Evolutionary conservation across 2,797 vertebrate genomes (phyloP), one percentile per base, ranked within the genome.

Genomic region (Arremon brunneinucha): DNA sequence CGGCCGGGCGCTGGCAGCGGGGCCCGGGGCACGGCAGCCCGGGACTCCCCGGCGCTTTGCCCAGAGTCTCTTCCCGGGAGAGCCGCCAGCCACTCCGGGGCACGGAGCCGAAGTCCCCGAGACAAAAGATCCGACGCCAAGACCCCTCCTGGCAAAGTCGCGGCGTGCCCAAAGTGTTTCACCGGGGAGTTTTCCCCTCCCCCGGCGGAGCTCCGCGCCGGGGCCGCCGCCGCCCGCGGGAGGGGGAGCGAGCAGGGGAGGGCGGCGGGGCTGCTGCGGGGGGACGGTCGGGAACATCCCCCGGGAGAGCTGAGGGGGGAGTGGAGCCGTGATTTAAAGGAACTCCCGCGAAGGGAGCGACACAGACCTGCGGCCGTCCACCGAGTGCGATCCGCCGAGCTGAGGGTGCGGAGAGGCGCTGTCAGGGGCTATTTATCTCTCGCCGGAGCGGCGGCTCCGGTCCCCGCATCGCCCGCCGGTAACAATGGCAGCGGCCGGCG

Each of bases 401-500:
- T 94, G 94, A 62, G 96, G 92, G 63, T 91, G 97, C 94, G 94
- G 97, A 96, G 96, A 97, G 97, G 91, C 96, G 96, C 97, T 97
- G 97, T 98, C 97, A 98, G 96, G 96, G 97, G 95, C 96, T 97
- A 98, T 97, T 98, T 95, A 97, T 98, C 97, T 98, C 96, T 96
- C 96, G 96, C 96, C 96, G 95, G 97, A 97, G 97, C 90, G 91
- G 93, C 95, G 94, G 97, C 97, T 97, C 94, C 96, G 81, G 96
- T 96, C 97, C 96, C 96, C 96, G 94, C 97, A 96, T 97, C 96
- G 96, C 97, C 96, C 92, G 95, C 93, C 95, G 94, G 97, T 97
- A 98, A 98, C 98, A 98, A 98, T 98, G 98, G 97, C 98, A 98
- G 97, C 97, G 96, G 97, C 97, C 98, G 96, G 97, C 97, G 96